Evolutionary conservation across 2,888 invertebrate species (phyloP), one percentile per base, ranked within the genome.

Genomic region (Scrobipalpa costella): DNA sequence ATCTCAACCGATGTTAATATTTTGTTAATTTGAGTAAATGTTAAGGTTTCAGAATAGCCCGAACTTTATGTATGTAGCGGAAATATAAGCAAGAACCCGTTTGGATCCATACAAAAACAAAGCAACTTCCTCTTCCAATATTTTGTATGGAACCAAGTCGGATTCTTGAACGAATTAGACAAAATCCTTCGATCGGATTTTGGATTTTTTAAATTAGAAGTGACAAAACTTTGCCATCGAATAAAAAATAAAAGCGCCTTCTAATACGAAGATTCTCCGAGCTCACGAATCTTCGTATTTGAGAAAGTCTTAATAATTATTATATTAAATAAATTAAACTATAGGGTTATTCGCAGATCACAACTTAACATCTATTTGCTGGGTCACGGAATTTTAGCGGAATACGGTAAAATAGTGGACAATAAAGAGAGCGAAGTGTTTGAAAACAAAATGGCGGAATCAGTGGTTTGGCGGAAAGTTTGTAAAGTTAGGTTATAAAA

Each of bases 71-170:
- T 2, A 55, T 34, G 34, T 15, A 34, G 27, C 17, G 13, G 38
- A 58, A 58, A 67, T 63, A 63, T 69, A 3, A 66, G 70, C 68
- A 65, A 74, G 90, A 90, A 90, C 84, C 91, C 91, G 81, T 81
- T 79, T 81, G 80, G 78, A 77, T 82, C 79, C 88, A 87, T 85
- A 86, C 88, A 85, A 84, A 85, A 71, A 69, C 71, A 81, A 78
- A 83, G 90, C 90, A 91, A 91, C 90, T 90, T 91, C 90, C 90
- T 88, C 85, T 87, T 86, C 86, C 85, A 89, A 78, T 75, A 73
- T 77, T 84, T 88, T 88, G 90, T 86, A 84, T 89, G 88, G 84
- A 81, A 82, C 81, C 79, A 80, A 73, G 73, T 78, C 83, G 87
- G 90, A 90, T 90, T 90, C 89, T 81, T 68, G 73, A 71, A 68